Conservation (phyloP, 1,140 invertebrate genomes). For the Anoplophora glabripennis region DNA sequence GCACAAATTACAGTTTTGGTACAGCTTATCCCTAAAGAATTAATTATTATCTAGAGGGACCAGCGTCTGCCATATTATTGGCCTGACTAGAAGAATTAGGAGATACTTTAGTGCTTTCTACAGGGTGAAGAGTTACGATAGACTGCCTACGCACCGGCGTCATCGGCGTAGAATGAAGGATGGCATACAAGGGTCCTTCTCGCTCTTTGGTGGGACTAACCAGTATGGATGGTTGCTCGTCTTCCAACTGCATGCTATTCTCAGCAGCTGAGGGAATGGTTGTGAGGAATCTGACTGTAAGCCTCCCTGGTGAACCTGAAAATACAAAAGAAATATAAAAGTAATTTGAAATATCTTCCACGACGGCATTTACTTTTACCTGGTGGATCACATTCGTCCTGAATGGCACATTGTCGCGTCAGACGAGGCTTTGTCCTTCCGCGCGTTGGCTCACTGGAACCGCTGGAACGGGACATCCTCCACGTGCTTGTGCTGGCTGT, state of each 20-base stretch:
- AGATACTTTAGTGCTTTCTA: constrained; percentile 20
- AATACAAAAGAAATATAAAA: background rate
- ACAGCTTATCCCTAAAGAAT: background rate
- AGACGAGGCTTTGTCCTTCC: constrained; percentile 61
- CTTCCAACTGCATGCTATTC: constrained; percentile 71
- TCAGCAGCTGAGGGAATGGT: constrained; percentile 82
- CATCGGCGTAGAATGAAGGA: constrained; percentile 39
- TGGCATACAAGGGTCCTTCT: constrained; percentile 43
- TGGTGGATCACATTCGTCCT: constrained; percentile 64
- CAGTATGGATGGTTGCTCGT: constrained; percentile 38
- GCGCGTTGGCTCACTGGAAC: constrained; percentile 52
- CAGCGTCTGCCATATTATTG: constrained; percentile 10
- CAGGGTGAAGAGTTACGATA: constrained; percentile 46
- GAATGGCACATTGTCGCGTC: constrained; percentile 72
- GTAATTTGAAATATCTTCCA: background rate
- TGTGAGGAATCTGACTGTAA: constrained; percentile 62
- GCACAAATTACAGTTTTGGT: too few species aligned
- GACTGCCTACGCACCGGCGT: constrained; percentile 39
- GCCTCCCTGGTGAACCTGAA: constrained; percentile 13
- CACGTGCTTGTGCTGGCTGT: constrained; percentile 84
- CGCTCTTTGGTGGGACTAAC: constrained; percentile 44
- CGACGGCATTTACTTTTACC: constrained; percentile 24
- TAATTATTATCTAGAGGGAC: constrained; percentile 28
- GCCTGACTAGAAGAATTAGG: constrained; percentile 13
- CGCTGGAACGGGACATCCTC: constrained; percentile 75